Conservation (phyloP, 1,140 invertebrate species). For the Drosophila melanogaster region DNA sequence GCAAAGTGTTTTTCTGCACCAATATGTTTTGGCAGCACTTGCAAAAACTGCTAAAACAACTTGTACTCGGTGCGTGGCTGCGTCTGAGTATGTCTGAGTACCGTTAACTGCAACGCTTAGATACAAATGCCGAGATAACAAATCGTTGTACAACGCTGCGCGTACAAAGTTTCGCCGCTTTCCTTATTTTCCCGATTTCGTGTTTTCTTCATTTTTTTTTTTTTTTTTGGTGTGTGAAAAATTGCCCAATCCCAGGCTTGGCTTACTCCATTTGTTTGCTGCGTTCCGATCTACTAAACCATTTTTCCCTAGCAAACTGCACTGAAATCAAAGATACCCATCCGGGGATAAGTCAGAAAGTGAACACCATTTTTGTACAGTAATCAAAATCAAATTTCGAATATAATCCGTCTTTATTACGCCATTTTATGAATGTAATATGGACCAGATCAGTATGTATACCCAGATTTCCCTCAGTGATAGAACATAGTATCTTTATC, state of each 20-base stretch:
- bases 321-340: neutral
- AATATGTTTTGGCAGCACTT: constrained; percentile 73
- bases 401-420: neutral
- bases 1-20: constrained; percentile 46
- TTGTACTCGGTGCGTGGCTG: constrained; percentile 53
- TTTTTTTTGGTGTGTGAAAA: constrained; percentile 43
- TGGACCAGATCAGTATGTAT: too few relatives aligned
- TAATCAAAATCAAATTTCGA: neutral
- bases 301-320: neutral
- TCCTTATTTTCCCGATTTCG: constrained; percentile 28
- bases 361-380: too few relatives aligned
- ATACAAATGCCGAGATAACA: constrained; percentile 74
- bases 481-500: constrained; percentile 26
- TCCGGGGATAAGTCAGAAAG: too few relatives aligned
- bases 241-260: constrained; percentile 54
- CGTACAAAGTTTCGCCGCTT: constrained; percentile 38
- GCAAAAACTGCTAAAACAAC: constrained; percentile 38
- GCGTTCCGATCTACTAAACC: neutral
- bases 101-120: constrained; percentile 77
- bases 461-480: constrained; percentile 6
- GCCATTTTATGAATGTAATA: too few relatives aligned
- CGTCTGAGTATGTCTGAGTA: constrained; percentile 43
- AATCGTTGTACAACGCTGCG: constrained; percentile 69
- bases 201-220: constrained; percentile 19
- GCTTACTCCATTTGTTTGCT: constrained; percentile 11